A percentile compares a stretch with the other conserved stretches of the same genome.
phyloP scores from a whole-genome alignment of 2,888 invertebrate species.

The Synanthedon vespiformis region DNA sequence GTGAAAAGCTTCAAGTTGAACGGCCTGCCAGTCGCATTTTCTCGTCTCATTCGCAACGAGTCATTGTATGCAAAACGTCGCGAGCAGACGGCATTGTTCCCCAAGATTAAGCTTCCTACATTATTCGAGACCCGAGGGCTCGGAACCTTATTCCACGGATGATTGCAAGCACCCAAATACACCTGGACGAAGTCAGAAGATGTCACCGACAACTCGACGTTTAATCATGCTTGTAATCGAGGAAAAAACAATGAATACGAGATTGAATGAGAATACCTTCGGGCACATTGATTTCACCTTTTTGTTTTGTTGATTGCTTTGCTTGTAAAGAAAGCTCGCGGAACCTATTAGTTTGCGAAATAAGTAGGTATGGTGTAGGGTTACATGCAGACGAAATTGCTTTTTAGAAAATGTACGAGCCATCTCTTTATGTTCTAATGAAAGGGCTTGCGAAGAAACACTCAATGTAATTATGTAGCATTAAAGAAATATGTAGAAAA shows the following conservation, averaged over 20 bases:
- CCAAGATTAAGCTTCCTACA: slow-evolving; percentile 57
- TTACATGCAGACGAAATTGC: background rate
- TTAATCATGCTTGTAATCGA: slow-evolving; percentile 62
- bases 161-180: slow-evolving; percentile 37
- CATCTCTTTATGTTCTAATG: background rate
- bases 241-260: slow-evolving; percentile 42
- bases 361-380: background rate
- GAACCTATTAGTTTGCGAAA: background rate
- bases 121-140: slow-evolving; percentile 44
- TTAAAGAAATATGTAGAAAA: background rate
- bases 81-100: slow-evolving; percentile 57
- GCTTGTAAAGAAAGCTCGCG: background rate
- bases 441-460: background rate
- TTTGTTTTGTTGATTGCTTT: background rate
- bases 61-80: slow-evolving; percentile 66
- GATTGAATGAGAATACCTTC: background rate
- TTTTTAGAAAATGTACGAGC: background rate
- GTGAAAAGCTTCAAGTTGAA: background rate
- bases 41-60: slow-evolving; percentile 29
- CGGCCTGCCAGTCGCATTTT: slow-evolving; percentile 29
- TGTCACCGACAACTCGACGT: slow-evolving; percentile 27
- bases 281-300: background rate
- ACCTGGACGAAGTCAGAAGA: slow-evolving; percentile 21
- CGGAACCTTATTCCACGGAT: slow-evolving; percentile 43
- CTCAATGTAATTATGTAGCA: background rate